phyloP scores from a whole-genome alignment of 2,797 vertebrate species.

The Halcyon chelicuti region DNA sequence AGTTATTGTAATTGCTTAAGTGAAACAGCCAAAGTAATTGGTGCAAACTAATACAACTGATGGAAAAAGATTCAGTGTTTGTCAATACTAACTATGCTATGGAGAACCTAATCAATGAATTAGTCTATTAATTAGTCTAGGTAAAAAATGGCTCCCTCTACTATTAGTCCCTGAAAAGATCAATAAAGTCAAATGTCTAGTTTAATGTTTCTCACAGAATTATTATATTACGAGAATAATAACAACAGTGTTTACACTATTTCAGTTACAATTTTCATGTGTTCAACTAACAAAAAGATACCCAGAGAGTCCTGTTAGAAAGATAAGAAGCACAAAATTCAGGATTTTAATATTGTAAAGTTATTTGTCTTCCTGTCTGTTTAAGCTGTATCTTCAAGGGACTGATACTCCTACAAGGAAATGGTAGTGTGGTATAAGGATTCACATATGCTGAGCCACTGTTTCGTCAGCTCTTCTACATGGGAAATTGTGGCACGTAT shows the following conservation, averaged over 20 bases:
- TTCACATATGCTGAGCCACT: background rate
- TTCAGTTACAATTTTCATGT: constrained; percentile 45
- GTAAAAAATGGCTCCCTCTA: constrained; percentile 89
- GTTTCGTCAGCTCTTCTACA: background rate
- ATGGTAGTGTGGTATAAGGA: background rate
- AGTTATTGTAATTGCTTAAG: constrained; percentile 59
- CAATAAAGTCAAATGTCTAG: constrained; percentile 92
- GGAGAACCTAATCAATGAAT: constrained; percentile 87
- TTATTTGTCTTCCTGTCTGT: background rate
- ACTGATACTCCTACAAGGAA: background rate
- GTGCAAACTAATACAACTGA: constrained; percentile 81
- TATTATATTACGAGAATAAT: constrained; percentile 68
- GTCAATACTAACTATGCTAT: constrained; percentile 83
- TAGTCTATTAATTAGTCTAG: constrained; percentile 87
- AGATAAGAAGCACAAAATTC: background rate
- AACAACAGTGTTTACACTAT: background rate
- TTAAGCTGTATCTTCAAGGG: background rate
- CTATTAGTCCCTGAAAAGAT: constrained; percentile 88
- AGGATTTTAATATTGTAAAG: background rate
- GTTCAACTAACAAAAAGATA: background rate
- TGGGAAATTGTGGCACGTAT: background rate
- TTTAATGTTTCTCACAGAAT: constrained; percentile 82
- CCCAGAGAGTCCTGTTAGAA: background rate
- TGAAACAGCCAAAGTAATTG: constrained; percentile 82
- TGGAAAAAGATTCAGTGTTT: constrained; percentile 83